These are phyloP conservation scores for Phytoseiulus persimilis DNA, from an alignment of 2,888 invertebrate genomes.

Conservation along the genomic window DNA sequence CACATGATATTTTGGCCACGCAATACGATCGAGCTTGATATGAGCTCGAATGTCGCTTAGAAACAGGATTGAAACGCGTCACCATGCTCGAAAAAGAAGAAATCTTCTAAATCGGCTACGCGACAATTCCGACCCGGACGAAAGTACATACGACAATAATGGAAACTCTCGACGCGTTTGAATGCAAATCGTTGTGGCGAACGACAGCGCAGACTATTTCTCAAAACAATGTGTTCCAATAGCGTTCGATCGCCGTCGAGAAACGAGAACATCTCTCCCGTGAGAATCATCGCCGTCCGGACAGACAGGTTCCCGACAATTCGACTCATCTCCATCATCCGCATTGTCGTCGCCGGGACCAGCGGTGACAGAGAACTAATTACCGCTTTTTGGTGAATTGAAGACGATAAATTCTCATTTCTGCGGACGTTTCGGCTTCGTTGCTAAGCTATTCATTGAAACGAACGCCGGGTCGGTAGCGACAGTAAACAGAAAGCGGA, in stretches of 20 bases:
- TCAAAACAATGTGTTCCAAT: not conserved
- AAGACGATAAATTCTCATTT: not conserved
- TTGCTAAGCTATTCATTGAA: not conserved
- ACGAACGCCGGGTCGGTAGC: not conserved
- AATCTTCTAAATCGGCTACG: not conserved
- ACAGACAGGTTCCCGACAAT: not conserved
- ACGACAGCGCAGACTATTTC: not conserved
- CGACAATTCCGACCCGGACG: not conserved
- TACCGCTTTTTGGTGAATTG: not conserved
- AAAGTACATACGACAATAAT: not conserved
- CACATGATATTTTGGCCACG: no score
- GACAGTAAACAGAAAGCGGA: not conserved
- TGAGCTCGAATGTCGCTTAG: no score
- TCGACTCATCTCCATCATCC: not conserved
- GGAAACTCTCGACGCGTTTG: not conserved
- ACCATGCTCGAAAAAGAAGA: no score
- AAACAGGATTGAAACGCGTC: no score
- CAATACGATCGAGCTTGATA: no score
- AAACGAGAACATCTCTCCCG: not conserved
- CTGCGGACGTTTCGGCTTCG: not conserved
- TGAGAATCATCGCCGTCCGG: not conserved
- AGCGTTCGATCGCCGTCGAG: not conserved
- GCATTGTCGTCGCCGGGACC: not conserved
- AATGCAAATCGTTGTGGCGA: not conserved
- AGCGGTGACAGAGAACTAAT: not conserved